Evolutionary conservation across 2,888 invertebrate species (phyloP), one percentile per base, ranked within the genome.

Genomic region (Agrochola litura): DNA sequence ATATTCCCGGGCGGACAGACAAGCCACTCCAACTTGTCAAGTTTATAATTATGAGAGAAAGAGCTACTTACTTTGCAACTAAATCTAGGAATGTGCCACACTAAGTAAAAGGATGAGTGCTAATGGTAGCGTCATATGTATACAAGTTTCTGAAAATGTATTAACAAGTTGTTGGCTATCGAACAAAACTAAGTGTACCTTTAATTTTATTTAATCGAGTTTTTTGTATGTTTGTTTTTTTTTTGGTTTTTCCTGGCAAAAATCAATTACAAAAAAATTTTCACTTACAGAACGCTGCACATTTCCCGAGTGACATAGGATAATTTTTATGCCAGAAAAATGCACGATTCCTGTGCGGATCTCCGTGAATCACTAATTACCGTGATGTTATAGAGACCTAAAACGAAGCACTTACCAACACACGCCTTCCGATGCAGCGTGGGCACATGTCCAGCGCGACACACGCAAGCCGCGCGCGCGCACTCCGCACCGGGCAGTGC

Each of bases 401-500:
- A 22, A 16, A 6, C 6, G 37, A 25, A 46, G 1, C 1, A 93
- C 96, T 95, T 90, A 97, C 97, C 96, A 83, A 95, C 80, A 84
- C 97, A 97, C 41, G 95, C 96, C 76, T 96, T 96, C 67, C 97
- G 93, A 82, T 97, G 96, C 2, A 92, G 89, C 22, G 96, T 96
- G 1, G 97, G 93, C 46, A 90, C 89, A 68, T 92, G 93, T 52
- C 98, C 98, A 10, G 97, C 97, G 67, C 97, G 96, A 91, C 99
- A 99, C 72, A 97, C 97, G 91, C 99, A 99, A 19, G 98, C 98
- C 1, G 98, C 98, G 73, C 97, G 96, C 0, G 97, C 96, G 93
- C 99, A 99, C 81, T 97, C 97, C 79, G 98, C 98, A 90, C 98
- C 97, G 10, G 97, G 97, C 54, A 97, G 85, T 70, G 98, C 98